Evolutionary conservation across 2,888 invertebrate species (phyloP), one percentile per base, ranked within the genome.

Genomic region (Myathropa florea): DNA sequence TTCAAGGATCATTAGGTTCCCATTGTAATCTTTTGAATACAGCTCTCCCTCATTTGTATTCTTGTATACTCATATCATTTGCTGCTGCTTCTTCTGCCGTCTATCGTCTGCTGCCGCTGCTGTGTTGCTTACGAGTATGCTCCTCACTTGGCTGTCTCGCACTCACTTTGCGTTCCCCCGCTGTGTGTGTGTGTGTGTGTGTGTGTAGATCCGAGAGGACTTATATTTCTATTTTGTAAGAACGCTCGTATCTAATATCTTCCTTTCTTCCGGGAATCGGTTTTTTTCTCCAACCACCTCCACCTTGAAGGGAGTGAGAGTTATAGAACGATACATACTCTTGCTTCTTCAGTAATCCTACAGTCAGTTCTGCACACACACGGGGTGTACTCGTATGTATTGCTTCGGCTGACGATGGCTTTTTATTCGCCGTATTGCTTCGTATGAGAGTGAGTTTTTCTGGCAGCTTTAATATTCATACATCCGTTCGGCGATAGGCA

Each of bases 1-100:
- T 86, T 86, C 86, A 83, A 86, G 86, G 83, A 86, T 86, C 86
- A 86, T 86, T 86, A 86, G 86, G 86, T 86, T 83, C 82, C 86
- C 79, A 86, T 86, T 86, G 86, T 86, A 86, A 86, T 86, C 86
- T 86, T 86, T 86, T 86, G 86, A 86, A 86, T 86, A 86, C 86
- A 83, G 83, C 86, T 86, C 78, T 86, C 83, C 86, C 86, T 86
- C 86, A 86, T 86, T 86, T 83, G 86, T 86, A 86, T 86, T 86
- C 86, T 86, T 83, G 83, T 86, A 82, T 86, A 86, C 86, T 86
- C 86, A 86, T 86, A 86, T 83, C 86, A 86, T 86, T 86, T 86
- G 75, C 75, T 83, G 83, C 57, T 76, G 36, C 81, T 84, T 71
- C 77, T 68, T 6, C 39, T 75, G 64, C 81, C 61, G 73, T 68